These are phyloP conservation scores for Merluccius polli DNA, from an alignment of 2,797 vertebrate genomes.

Conservation along the genomic window DNA sequence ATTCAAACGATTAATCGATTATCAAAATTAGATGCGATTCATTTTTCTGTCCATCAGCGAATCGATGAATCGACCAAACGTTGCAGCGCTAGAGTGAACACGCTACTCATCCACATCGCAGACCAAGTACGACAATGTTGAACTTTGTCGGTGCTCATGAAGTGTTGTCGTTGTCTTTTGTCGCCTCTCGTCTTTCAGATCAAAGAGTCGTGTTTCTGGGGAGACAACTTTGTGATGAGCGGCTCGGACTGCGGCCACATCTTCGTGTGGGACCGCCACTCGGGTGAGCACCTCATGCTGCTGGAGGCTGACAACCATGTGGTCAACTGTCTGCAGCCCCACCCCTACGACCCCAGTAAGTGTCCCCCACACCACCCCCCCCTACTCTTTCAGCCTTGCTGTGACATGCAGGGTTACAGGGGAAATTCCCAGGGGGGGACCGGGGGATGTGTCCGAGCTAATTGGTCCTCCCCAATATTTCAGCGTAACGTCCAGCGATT, in stretches of 20 bases:
- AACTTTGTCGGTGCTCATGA: background rate
- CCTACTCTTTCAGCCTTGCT: too few relatives aligned
- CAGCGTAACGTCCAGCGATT: too few relatives aligned
- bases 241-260: slow-evolving; percentile 98
- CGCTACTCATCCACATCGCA: too few relatives aligned
- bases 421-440: too few relatives aligned
- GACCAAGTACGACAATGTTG: background rate
- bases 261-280: slow-evolving; percentile 98
- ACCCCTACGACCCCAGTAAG: slow-evolving; percentile 97
- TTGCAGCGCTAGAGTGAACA: too few relatives aligned
- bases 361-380: background rate
- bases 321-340: slow-evolving; percentile 98
- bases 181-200: slow-evolving; percentile 72
- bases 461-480: too few relatives aligned
- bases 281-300: slow-evolving; percentile 93
- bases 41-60: too few relatives aligned
- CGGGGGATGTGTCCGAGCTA: too few relatives aligned
- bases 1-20: too few relatives aligned
- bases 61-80: too few relatives aligned
- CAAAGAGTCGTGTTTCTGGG: slow-evolving; percentile 98
- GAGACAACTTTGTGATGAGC: slow-evolving; percentile 97
- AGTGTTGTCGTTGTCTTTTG: background rate
- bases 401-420: too few relatives aligned
- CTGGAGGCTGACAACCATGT: slow-evolving; percentile 98
- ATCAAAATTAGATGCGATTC: too few relatives aligned